Base-by-base conservation (phyloP, 2,888 invertebrate genomes). In the Lithophane semibrunnea region DNA sequence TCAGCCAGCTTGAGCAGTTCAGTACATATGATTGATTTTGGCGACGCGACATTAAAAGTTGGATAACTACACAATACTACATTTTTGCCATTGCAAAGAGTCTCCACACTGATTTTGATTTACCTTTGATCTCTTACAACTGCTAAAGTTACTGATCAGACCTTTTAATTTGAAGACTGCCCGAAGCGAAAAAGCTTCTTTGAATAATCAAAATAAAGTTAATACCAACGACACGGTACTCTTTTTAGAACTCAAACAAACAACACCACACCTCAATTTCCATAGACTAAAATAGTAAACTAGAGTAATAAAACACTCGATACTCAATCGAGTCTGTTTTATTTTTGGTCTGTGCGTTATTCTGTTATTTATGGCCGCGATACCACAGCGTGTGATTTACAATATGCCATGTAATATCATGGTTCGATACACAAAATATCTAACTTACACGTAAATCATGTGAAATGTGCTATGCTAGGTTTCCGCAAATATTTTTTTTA, bases 291-390 rank as follows among this genome's bases (percentile, higher is more conserved):
- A 73, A 73, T 64, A 80, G 58, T 63, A 68, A 75, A 80, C 67
- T 71, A 76, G 63, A 76, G 84, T 80, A 76, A 54, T 85, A 85
- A 82, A 84, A 63, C 52, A 52, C 5, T 68, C 61, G 42, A 75
- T 79, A 73, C 73, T 76, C 72, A 72, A 85, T 64, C 65, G 70
- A 82, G 77, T 68, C 67, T 24, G 77, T 82, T 84, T 78, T 85
- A 88, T 87, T 88, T 87, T 85, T 88, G 79, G 85, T 80, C 79
- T 81, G 73, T 86, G 85, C 86, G 85, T 88, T 87, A 83, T 83
- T 85, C 85, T 81, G 69, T 85, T 87, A 87, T 87, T 87, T 88
- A 87, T 86, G 79, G 86, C 3, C 13, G 42, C 63, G 83, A 83
- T 84, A 83, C 65, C 72, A 79, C 65, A 74, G 56, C 24, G 56